Percentiles rank a stretch among this genome's conserved stretches.
phyloP scores from a whole-genome alignment of 2,797 vertebrate species.

The Taeniopygia guttata region DNA sequence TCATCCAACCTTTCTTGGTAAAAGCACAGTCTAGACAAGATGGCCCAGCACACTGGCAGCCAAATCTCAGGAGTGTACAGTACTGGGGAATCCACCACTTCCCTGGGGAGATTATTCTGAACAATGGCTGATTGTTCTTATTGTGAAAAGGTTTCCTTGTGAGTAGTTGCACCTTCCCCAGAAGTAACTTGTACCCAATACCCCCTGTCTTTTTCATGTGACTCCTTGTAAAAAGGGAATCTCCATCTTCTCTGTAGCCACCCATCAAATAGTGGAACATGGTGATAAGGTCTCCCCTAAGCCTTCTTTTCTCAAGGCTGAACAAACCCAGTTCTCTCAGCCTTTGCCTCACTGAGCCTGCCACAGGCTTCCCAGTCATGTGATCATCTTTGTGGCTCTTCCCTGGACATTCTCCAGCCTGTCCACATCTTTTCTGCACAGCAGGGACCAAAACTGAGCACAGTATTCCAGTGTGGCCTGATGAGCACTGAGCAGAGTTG shows the following conservation, averaged over 20 bases:
- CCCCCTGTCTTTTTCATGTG: neutral
- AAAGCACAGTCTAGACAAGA: neutral
- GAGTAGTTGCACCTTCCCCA: neutral
- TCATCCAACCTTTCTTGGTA: neutral
- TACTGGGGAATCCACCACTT: neutral
- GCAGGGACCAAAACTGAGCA: neutral
- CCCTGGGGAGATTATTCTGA: neutral
- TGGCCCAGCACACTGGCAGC: neutral
- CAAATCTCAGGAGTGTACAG: too few species aligned
- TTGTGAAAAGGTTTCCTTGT: neutral
- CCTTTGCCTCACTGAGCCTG: neutral
- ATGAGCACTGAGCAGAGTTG: neutral
- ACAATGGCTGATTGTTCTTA: neutral
- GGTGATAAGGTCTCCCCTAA: neutral
- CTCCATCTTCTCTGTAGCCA: neutral
- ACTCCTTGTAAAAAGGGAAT: neutral
- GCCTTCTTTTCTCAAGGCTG: neutral
- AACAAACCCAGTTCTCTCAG: neutral
- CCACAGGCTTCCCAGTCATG: neutral
- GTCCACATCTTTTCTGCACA: neutral
- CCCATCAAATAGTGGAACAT: neutral
- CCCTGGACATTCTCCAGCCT: neutral
- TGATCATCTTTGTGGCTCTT: neutral
- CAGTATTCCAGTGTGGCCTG: neutral
- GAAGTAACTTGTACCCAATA: neutral